Base-by-base conservation (phyloP, 2,113 vertebrate species). In the Barbus barbus region DNA sequence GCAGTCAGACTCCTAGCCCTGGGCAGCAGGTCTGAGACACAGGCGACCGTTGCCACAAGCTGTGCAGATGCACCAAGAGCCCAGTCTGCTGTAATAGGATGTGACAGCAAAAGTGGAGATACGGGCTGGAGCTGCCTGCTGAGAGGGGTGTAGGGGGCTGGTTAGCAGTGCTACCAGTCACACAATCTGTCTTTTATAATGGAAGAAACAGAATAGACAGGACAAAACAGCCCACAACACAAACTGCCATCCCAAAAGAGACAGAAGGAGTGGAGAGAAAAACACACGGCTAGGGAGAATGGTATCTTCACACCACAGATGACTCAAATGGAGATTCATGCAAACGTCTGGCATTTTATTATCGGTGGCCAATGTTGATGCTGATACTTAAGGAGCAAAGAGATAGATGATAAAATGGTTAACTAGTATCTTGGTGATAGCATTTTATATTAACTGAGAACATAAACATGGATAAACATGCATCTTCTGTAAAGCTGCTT, bases 81-180 rank as follows among this genome's bases (percentile, higher is more conserved):
- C 58, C 24, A n/a, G 9, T 63, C 14, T 22, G 33, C 12, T 53
- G 53, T 89, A 86, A 88, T 86, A 28, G 44, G 77, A 78, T 74
- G 83, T 88, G 88, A 88, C 88, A 85, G 83, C 48, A 48, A 41
- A 60, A 69, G 69, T 26, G 36, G 53, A 69, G 86, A 82, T 80
- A 76, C 36, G 13, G 71, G 82, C 38, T 33, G 41, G 20, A 56
- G 44, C 72, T 56, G 78, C 69, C 72, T 13, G 9, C 26, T 67
- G 14, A 20, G 67, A 56, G 65, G 51, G 83, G 65, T 24, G 44
- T 9, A 22, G 41, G 46, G 67, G 46, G 81, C 22, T 73, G 71
- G 24, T 46, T 48, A n/a, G 53, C 24, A 33, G 48, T 67, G 26
- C 46, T 65, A 24, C 33, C 61, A 71, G 58, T 69, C 48, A 78